A percentile compares a stretch with the other conserved stretches of the same genome.
phyloP scores from a whole-genome alignment of 2,113 vertebrate species.

The Ranitomeya imitator region DNA sequence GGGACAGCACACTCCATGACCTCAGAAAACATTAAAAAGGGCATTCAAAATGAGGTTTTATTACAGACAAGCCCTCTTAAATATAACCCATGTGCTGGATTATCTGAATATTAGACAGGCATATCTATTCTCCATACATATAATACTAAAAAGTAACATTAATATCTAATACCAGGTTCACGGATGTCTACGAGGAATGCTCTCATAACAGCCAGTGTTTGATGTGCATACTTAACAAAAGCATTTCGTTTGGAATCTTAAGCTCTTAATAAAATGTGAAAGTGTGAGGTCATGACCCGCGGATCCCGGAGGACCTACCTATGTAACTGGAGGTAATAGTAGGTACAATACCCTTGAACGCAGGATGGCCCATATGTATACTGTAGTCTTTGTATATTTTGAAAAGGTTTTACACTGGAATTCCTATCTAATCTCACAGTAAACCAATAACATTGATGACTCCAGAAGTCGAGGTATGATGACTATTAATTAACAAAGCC shows the following conservation, averaged over 20 bases:
- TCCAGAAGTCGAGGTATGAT: neutral
- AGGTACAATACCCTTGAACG: constrained; percentile 5
- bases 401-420: constrained; percentile 25
- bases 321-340: neutral
- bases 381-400: constrained; percentile 34
- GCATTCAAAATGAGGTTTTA: too few relatives aligned
- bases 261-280: constrained; percentile 31
- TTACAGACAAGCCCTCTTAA: neutral
- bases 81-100: neutral
- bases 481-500: constrained; percentile 22
- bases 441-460: constrained; percentile 34
- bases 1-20: too few relatives aligned
- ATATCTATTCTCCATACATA: neutral
- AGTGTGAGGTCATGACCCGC: constrained; percentile 13
- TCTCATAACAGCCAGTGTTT: neutral
- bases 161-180: neutral
- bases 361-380: neutral
- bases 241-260: neutral
- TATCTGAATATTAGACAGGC: neutral
- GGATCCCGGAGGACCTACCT: constrained; percentile 20
- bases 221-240: neutral
- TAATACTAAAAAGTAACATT: neutral
- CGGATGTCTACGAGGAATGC: neutral
- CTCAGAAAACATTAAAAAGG: too few relatives aligned
- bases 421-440: constrained; percentile 28